Base-by-base conservation (phyloP, 2,113 vertebrate species). In the Cyanoderma ruficeps region DNA sequence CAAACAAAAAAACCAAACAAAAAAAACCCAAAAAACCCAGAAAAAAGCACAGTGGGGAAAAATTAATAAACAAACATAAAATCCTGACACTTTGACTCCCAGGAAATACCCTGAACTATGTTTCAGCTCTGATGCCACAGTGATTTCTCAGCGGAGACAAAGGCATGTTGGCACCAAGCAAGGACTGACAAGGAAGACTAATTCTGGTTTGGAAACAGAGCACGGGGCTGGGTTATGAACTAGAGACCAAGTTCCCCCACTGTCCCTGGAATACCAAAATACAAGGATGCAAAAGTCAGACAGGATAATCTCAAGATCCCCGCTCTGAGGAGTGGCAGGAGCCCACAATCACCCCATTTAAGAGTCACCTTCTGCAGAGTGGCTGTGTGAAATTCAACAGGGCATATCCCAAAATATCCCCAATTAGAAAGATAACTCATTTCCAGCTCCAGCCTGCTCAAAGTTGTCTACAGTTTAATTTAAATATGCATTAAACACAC, bases 381-480 rank as follows among this genome's bases (percentile, higher is more conserved):
- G 0, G 52, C 63, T 16, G 23, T 3, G 17, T 7, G 20, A 70
- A 94, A 94, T 71, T 23, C 80, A 84, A 65, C 41, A 44, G 80
- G 86, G 49, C 77, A 93, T 81, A 94, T 59, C 88, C 69, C 71
- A 47, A 90, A 90, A 95, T 86, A 96, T 60, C 75, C 67, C 55
- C 70, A 94, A 60, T 96, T 94, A 88, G 79, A 76, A 85, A 78
- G 57, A 94, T 79, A 96, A 91, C 72, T 96, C 55, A n/a, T 67
- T 96, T 94, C 89, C 69, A 57, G 64, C 92, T 67, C 39, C 72
- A 94, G 94, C 72, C 74, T 78, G 89, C 91, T 89, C 89, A 35
- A 96, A 96, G 90, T 95, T 95, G 72, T 82, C 92, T 95, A 92
- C 93, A 93, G 83, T 93, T 95, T 95, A 92, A 96, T 95, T 95